Conservation (phyloP, 2,113 vertebrate genomes). For the Sisor rabdophorus region DNA sequence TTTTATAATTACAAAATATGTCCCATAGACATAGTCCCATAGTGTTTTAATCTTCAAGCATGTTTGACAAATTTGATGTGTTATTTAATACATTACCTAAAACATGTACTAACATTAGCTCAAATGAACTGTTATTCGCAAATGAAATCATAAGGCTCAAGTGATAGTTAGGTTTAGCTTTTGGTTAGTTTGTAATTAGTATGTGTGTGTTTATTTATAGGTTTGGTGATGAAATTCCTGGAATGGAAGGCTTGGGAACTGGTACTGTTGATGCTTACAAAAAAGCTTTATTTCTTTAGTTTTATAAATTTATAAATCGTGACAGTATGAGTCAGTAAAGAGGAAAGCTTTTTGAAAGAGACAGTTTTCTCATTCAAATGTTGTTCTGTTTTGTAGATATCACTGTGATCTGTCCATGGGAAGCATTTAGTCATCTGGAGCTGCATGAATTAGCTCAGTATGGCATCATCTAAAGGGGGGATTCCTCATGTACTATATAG, state of each 20-base stretch:
- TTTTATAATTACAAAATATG: no score
- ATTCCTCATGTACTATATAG: not conserved
- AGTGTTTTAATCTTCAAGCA: no score
- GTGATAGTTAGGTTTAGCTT: no score
- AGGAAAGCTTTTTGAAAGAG: no score
- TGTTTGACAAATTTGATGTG: no score
- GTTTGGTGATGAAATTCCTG: slow-evolving; percentile 86
- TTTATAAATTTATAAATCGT: not conserved
- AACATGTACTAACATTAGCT: no score
- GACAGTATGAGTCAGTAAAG: not conserved
- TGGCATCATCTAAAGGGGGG: slow-evolving; percentile 77
- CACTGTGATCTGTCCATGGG: slow-evolving; percentile 89
- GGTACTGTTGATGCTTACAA: slow-evolving; percentile 61
- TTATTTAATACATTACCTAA: no score
- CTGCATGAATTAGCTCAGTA: slow-evolving; percentile 87
- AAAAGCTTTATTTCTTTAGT: not conserved
- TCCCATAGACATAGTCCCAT: no score
- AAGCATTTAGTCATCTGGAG: slow-evolving; percentile 89
- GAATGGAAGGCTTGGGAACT: slow-evolving; percentile 86
- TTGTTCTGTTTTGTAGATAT: slow-evolving; percentile 69
- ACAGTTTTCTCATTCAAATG: not conserved
- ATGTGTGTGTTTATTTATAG: slow-evolving; percentile 55
- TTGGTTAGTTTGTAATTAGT: not conserved
- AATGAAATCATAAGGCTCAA: no score
- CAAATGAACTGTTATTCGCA: no score